Base-by-base conservation (phyloP, 2,113 vertebrate species). In the Ophiodon elongatus region DNA sequence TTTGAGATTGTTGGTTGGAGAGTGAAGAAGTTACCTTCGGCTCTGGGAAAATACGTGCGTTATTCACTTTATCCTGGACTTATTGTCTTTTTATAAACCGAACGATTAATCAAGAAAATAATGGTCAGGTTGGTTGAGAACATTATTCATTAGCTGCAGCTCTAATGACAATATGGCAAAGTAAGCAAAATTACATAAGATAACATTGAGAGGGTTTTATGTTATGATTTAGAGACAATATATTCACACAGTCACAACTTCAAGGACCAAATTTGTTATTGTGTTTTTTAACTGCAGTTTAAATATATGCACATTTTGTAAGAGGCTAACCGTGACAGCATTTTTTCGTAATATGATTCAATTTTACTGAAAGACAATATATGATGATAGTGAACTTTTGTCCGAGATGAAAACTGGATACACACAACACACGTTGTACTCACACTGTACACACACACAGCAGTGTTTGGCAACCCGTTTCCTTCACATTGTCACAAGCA, bases 401-500 rank as follows among this genome's bases (percentile, higher is more conserved):
- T 4, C 13, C 15, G 1, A 60, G 50, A 76, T 43, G 31, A 19
- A 47, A 66, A 39, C 6, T 27, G 6, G 54, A 27, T 14, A 57
- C 4, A 69, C 64, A 63, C 60, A 45, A 10, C 29, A 70, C 25
- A 23, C 35, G 21, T 50, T 19, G 8, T 25, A 70, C 35, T 27
- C 54, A 80, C 56, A 64, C 41, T 23, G n/a, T 39, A 41, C 60
- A 35, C 60, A 64, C 25, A 37, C n/a, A 59, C 65, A 79, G 62
- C 73, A 59, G 41, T 57, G 7, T 85, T 76, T 84, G 84, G 65
- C 65, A 84, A 78, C 21, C 2, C 37, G 41, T 76, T 83, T 72
- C 56, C 77, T 50, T 66, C 45, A 65, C 31, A 43, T 52, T 72
- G 33, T 85, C 87, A 73, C 75, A 65, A 63, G 68, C 78, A 85